A percentile compares a stretch with the other conserved stretches of the same genome.
phyloP scores from a whole-genome alignment of 2,113 vertebrate genomes.

The Casuarius casuarius region DNA sequence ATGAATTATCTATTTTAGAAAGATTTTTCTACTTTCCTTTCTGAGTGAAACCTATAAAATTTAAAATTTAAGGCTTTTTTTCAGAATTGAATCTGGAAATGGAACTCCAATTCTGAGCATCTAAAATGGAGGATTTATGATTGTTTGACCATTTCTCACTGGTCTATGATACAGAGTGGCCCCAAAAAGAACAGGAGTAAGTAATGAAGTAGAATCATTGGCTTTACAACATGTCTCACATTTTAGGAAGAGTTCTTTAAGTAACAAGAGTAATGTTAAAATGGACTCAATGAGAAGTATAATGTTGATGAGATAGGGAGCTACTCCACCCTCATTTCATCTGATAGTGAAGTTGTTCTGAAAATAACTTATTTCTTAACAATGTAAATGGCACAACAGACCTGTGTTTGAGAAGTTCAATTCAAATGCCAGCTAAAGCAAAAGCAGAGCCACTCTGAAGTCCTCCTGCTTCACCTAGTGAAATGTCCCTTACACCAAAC shows the following conservation, averaged over 20 bases:
- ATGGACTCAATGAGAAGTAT: not conserved
- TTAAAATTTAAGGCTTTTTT: not conserved
- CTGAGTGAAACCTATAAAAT: not conserved
- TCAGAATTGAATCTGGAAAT: not conserved
- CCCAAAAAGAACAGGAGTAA: not conserved
- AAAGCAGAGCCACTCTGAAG: not conserved
- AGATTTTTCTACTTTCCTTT: not conserved
- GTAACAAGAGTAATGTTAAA: not conserved
- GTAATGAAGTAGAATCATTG: not conserved
- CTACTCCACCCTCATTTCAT: not conserved
- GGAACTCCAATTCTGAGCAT: not conserved
- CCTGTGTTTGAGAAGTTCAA: not conserved
- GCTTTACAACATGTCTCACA: not conserved
- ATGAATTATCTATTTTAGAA: not conserved
- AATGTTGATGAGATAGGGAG: not conserved
- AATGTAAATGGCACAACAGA: not conserved
- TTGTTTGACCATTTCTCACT: not conserved
- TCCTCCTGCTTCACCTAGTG: not conserved
- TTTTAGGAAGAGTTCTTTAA: not conserved
- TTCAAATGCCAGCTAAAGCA: not conserved
- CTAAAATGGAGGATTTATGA: not conserved
- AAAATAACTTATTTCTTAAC: not conserved
- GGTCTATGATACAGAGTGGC: not conserved
- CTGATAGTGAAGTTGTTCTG: not conserved
- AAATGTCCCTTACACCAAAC: not conserved